Conservation (phyloP, 2,113 vertebrate species). For the Marcusenius ussheri region DNA sequence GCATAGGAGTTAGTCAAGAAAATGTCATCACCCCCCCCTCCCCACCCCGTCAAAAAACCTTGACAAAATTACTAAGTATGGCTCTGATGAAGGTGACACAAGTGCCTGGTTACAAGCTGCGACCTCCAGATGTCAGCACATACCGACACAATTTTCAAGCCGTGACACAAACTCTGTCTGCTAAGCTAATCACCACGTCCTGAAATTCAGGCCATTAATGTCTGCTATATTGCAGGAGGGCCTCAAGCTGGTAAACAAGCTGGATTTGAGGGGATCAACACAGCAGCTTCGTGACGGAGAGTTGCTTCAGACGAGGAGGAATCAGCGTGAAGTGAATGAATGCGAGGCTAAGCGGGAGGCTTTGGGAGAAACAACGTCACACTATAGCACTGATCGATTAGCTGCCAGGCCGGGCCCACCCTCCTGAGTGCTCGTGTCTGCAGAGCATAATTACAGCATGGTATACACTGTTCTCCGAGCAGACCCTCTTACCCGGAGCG, state of each 20-base stretch:
- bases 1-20: too few species aligned
- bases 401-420: not conserved
- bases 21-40: too few species aligned
- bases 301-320: not conserved
- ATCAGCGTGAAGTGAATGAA: not conserved
- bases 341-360: not conserved
- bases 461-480: not conserved
- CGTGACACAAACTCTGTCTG: not conserved
- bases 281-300: not conserved
- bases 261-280: not conserved
- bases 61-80: not conserved
- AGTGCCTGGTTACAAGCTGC: not conserved
- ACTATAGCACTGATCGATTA: not conserved
- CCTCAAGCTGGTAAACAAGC: not conserved
- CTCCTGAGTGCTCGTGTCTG: not conserved
- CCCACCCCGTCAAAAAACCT: too few species aligned
- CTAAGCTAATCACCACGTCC: not conserved
- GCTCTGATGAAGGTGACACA: not conserved
- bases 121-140: not conserved
- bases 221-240: not conserved
- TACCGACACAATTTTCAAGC: too few species aligned
- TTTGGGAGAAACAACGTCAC: not conserved
- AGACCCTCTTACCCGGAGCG: not conserved
- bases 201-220: not conserved
- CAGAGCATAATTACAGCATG: not conserved